A percentile compares a stretch with the other conserved stretches of the same genome.
phyloP scores from a whole-genome alignment of 2,888 invertebrate genomes.

The Protodeltote pygarga region DNA sequence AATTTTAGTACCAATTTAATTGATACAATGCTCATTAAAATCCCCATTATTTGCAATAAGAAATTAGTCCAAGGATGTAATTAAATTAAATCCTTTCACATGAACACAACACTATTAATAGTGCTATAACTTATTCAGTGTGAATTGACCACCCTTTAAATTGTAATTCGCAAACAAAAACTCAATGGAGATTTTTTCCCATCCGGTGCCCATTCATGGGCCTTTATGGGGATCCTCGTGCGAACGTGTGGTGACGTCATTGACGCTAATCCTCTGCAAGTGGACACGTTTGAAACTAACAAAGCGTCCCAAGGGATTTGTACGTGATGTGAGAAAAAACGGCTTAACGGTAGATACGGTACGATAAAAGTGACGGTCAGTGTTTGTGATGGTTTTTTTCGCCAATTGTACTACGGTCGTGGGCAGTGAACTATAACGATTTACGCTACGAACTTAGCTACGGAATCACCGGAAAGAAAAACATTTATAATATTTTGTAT shows the following conservation, averaged over 20 bases:
- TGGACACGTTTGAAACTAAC: conserved; percentile 43
- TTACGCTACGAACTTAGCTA: too few relatives aligned
- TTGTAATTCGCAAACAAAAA: conserved; percentile 59
- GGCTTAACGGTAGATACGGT: conserved; percentile 44
- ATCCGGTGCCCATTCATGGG: conserved; percentile 59
- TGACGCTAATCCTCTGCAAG: conserved; percentile 53
- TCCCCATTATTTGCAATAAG: too few relatives aligned
- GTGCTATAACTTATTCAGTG: conserved; percentile 19
- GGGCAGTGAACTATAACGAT: too few relatives aligned
- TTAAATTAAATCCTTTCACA: conserved; percentile 9
- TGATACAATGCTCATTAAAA: too few relatives aligned
- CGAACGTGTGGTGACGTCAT: conserved; percentile 54
- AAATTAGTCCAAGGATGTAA: conserved; percentile 19
- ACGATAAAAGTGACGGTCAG: not conserved
- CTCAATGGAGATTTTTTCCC: conserved; percentile 56
- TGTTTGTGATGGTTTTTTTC: not conserved
- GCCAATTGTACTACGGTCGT: not conserved
- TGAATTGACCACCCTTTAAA: conserved; percentile 55
- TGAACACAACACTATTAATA: conserved; percentile 26
- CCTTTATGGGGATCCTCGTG: conserved; percentile 34
- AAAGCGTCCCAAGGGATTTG: conserved; percentile 45
- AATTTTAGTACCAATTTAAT: too few relatives aligned
- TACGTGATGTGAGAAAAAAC: conserved; percentile 49
- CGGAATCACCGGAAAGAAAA: too few relatives aligned
- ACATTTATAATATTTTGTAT: too few relatives aligned